Conservation (phyloP, 1,140 invertebrate genomes). For the Ips typographus region DNA sequence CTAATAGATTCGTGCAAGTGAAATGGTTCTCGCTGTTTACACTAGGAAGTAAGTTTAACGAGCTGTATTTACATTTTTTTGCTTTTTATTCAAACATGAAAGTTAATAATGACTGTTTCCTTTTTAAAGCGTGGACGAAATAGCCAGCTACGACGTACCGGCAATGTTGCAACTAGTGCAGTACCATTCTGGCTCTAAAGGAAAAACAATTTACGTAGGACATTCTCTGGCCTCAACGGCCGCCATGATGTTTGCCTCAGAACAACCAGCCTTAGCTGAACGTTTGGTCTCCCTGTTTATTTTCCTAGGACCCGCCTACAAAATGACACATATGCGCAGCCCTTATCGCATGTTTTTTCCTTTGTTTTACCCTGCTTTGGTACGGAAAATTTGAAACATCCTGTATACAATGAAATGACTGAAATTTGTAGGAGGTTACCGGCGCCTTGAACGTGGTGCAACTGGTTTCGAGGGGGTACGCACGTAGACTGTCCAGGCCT, state of each 20-base stretch:
- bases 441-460: conserved; percentile 41
- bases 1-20: no score
- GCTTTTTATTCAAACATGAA: conserved; percentile 3
- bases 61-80: no score
- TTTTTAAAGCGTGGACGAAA: conserved; percentile 56
- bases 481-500: conserved; percentile 36
- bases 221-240: conserved; percentile 53
- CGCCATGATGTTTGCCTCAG: conserved; percentile 54
- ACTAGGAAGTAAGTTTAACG: no score
- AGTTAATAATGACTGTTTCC: background rate
- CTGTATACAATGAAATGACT: background rate
- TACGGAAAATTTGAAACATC: conserved; percentile 19
- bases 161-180: conserved; percentile 59
- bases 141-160: conserved; percentile 62
- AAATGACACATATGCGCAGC: conserved; percentile 43
- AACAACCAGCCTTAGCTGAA: conserved; percentile 49
- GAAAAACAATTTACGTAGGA: conserved; percentile 59
- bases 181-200: conserved; percentile 50
- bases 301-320: conserved; percentile 47
- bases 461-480: conserved; percentile 40
- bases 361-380: conserved; percentile 38
- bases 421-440: conserved; percentile 37
- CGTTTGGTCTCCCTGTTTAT: conserved; percentile 43
- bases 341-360: conserved; percentile 45
- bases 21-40: no score